Evolutionary conservation across 2,113 vertebrate species (phyloP), one percentile per base, ranked within the genome.

Genomic region (Brevimyrus niger): DNA sequence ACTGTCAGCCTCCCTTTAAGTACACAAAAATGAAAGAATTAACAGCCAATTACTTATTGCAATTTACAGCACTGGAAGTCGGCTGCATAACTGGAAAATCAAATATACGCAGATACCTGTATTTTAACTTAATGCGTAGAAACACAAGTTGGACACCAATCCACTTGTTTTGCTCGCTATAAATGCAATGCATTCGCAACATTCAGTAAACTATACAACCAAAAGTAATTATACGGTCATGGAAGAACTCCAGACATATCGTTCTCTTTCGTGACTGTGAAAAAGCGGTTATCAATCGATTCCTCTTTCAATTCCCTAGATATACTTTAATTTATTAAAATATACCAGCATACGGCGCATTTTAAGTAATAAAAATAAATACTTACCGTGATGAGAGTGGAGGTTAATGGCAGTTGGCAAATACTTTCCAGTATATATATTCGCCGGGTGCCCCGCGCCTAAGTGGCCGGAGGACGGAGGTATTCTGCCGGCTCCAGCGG

Each of bases 301-400:
- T 21, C 4, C 17, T 42, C 35, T 84, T 84, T 84, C 21, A 84
- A 44, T 55, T 27, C 31, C 50, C 2, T n/a, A 21, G 5, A 89
- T 7, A 31, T 51, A 38, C 5, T 80, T 15, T 31, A 47, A 27
- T 80, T 21, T 55, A 17, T 8, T 46, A 44, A 82, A 89, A 35
- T 47, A 19, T 27, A 88, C n/a, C 1, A 11, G 38, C 44, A n/a
- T 23, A 87, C 31, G 38, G 38, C 0, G 35, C 38, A 44, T 83
- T 76, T 11, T 15, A 46, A 5, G 55, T 21, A 42, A 48, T 51
- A 87, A 91, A 90, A 53, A 9, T 21, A 58, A 31, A 42, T 15
- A 96, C 97, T 99, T 95, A 98, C 98, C 96, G 92, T 98, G 97
- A 93, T 98, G 97, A 89, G 97, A 94, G 94, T 98, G 97, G 51